These are phyloP conservation scores for Sceloporus undulatus DNA, from an alignment of 2,113 vertebrate genomes.

Conservation along the genomic window DNA sequence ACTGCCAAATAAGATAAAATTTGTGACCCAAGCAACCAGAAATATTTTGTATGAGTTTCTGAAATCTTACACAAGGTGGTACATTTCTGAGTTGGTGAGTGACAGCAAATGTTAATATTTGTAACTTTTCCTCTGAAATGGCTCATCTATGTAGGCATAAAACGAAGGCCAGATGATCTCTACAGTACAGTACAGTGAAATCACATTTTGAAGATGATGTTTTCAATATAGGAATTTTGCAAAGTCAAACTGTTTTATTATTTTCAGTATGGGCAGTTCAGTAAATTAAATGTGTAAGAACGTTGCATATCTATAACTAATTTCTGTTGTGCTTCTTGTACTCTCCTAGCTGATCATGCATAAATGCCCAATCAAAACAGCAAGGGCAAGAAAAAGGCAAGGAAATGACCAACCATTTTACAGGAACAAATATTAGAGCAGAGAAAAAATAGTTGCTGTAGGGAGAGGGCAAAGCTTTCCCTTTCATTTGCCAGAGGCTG, in stretches of 20 bases:
- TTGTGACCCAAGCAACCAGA: neutral
- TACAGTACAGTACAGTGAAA: neutral
- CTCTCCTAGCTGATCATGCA: neutral
- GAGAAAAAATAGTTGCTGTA: neutral
- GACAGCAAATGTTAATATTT: neutral
- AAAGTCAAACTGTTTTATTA: neutral
- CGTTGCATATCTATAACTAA: neutral
- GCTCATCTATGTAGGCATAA: neutral
- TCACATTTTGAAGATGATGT: neutral
- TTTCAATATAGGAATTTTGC: no score
- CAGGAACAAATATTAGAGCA: neutral
- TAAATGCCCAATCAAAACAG: neutral
- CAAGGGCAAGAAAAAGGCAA: neutral
- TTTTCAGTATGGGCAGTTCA: neutral
- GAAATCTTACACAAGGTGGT: neutral
- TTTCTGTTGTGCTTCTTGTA: neutral
- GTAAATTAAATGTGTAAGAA: neutral
- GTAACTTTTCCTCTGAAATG: neutral
- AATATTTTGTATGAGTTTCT: neutral
- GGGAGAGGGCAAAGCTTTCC: neutral
- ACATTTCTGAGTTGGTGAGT: neutral
- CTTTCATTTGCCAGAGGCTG: neutral
- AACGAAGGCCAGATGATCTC: neutral
- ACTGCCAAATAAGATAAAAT: neutral
- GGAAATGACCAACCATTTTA: neutral